Percentiles rank a stretch among this genome's conserved stretches.
Evolutionary conservation across 2,888 invertebrate species (phyloP).

Genomic region (Spodoptera exigua): DNA sequence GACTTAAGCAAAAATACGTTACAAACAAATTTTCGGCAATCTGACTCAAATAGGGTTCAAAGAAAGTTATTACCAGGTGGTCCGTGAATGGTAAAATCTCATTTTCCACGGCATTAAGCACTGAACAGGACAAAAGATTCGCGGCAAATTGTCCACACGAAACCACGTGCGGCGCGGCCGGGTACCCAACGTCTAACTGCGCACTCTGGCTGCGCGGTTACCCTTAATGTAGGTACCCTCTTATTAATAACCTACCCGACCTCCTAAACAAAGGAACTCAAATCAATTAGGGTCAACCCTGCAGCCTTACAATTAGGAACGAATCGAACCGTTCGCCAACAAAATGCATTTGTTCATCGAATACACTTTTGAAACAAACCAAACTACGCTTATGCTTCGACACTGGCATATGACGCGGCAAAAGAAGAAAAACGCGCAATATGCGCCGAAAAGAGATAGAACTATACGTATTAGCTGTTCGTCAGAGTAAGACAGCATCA

Average conservation of each 20-base stretch:
- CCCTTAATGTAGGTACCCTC: constrained; percentile 77
- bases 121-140: constrained; percentile 78
- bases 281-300: constrained; percentile 81
- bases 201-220: constrained; percentile 82
- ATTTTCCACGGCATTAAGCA: constrained; percentile 72
- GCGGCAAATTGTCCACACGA: constrained; percentile 71
- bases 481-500: constrained; percentile 80
- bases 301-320: constrained; percentile 61
- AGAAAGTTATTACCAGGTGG: constrained; percentile 55
- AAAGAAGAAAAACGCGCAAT: constrained; percentile 89
- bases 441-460: constrained; percentile 82
- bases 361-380: constrained; percentile 75
- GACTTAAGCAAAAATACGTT: constrained; percentile 20
- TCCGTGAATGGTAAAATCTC: constrained; percentile 67
- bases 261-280: constrained; percentile 84
- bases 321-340: constrained; percentile 57
- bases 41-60: constrained; percentile 34
- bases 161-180: constrained; percentile 81
- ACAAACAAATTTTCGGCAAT: constrained; percentile 29
- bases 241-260: constrained; percentile 80
- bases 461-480: constrained; percentile 75
- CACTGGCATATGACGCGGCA: constrained; percentile 87
- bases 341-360: constrained; percentile 67
- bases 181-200: constrained; percentile 79
- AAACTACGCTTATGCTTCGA: constrained; percentile 78